A percentile compares a stretch with the other conserved stretches of the same genome.
These are phyloP conservation scores for Elgaria multicarinata DNA, from an alignment of 2,113 vertebrate species.

Conservation along the genomic window DNA sequence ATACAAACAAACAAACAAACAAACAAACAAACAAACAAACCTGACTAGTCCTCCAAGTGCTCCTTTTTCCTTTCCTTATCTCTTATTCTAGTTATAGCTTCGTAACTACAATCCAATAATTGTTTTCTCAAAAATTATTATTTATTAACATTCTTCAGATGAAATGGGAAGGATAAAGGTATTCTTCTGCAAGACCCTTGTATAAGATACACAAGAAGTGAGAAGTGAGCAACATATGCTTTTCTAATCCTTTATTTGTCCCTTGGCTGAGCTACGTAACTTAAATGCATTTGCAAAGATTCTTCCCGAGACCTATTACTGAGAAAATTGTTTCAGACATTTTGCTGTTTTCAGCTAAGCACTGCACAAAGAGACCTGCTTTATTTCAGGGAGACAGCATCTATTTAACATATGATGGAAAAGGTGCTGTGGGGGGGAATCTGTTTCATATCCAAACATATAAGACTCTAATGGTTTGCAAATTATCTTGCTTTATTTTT, in stretches of 20 bases:
- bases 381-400: constrained; percentile 22
- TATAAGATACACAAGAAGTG: not conserved
- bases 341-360: not conserved
- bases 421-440: constrained; percentile 41
- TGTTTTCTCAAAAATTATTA: not conserved
- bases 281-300: constrained; percentile 22
- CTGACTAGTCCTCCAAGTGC: not conserved
- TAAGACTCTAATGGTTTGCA: constrained; percentile 23
- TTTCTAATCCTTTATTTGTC: constrained; percentile 36
- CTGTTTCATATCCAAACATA: constrained; percentile 32
- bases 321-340: constrained; percentile 31
- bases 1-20: too few species aligned
- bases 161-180: not conserved
- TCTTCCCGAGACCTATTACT: not conserved
- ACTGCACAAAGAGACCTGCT: not conserved
- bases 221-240: not conserved
- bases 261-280: not conserved
- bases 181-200: not conserved
- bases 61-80: not conserved
- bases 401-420: constrained; percentile 31
- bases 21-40: not conserved
- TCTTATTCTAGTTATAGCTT: constrained; percentile 17
- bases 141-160: not conserved
- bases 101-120: constrained; percentile 4
- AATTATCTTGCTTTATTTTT: constrained; percentile 33